Evolutionary conservation across 1,140 invertebrate species (phyloP), one percentile per base, ranked within the genome.

Genomic region (Teleopsis dalmanni): DNA sequence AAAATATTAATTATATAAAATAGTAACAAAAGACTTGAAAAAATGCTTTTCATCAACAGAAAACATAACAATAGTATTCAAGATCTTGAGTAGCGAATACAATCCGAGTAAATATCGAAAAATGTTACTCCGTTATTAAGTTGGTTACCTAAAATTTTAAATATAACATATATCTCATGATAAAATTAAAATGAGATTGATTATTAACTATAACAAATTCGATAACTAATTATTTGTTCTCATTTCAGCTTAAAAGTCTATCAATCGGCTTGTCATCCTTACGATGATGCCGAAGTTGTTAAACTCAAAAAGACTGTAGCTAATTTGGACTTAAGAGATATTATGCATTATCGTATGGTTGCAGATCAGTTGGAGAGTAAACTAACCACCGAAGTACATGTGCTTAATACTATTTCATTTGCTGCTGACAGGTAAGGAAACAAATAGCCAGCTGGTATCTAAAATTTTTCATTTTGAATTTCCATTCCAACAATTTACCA

Each of bases 281-380:
- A 60, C 23, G 64, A 67, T 48, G 64, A 67, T 50, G 47, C 51
- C 10, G 61, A 62, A 50, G 64, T 67, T 25, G 58, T 62, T 6
- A 58, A 64, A 50, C 58, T 67, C 9, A 67, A 64, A 22, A 50
- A 54, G 2, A 58, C 56, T 29, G 60, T 67, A 25, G 61, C 64
- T n/a, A 43, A 58, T 4, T 56, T 58, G 22, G 60, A 64, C 19
- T 51, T 56, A 40, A 38, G 43, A 41, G 57, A 57, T 13, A 61
- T 59, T 13, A 60, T 59, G 26, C 58, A 62, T 27, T 57, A 62
- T 2, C 56, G 59, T 3, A 54, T 64, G 40, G 25, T 67, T 26
- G 64, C 67, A 2, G 64, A 67, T 54, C 64, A 67, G 36, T 50
- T 67, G 10, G 64, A 67, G 40, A 49, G 42, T 8, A 42, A 43